These are phyloP conservation scores for Brachionus calyciflorus DNA, from an alignment of 1,140 invertebrate species.

Conservation along the genomic window DNA sequence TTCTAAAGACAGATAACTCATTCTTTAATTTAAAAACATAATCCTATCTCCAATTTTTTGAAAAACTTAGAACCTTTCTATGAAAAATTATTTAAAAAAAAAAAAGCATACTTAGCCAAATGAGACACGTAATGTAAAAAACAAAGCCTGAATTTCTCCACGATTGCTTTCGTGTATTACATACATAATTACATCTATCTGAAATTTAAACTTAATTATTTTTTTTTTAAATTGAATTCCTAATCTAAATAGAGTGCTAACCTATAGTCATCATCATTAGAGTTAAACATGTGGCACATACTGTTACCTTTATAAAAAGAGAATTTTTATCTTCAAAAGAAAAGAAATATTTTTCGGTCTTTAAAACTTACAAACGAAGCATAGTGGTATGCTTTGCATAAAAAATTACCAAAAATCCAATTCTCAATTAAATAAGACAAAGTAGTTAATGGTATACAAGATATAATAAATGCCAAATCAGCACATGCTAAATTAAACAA, in stretches of 20 bases:
- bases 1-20: no score
- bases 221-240: neutral
- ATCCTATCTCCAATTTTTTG: no score
- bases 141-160: constrained; percentile 37
- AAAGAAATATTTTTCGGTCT: neutral
- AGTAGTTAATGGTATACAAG: constrained; percentile 8
- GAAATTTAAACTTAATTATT: neutral
- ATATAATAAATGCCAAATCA: constrained; percentile 30
- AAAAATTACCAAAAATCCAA: constrained; percentile 35
- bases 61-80: neutral
- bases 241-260: neutral
- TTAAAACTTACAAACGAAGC: constrained; percentile 19
- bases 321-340: neutral
- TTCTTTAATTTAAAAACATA: no score
- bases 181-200: constrained; percentile 37
- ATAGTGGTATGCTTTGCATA: constrained; percentile 43
- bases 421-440: neutral
- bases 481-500: constrained; percentile 42
- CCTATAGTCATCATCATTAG: constrained; percentile 57
- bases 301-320: constrained; percentile 51
- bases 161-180: constrained; percentile 8
- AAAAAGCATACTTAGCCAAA: constrained; percentile 16
- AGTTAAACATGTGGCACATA: constrained; percentile 55
- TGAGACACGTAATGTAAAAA: constrained; percentile 23
- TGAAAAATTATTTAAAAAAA: neutral